A percentile compares a stretch with the other conserved stretches of the same genome.
Evolutionary conservation across 2,797 vertebrate genomes (phyloP).

Genomic region (Sebastes ruberrimus): DNA sequence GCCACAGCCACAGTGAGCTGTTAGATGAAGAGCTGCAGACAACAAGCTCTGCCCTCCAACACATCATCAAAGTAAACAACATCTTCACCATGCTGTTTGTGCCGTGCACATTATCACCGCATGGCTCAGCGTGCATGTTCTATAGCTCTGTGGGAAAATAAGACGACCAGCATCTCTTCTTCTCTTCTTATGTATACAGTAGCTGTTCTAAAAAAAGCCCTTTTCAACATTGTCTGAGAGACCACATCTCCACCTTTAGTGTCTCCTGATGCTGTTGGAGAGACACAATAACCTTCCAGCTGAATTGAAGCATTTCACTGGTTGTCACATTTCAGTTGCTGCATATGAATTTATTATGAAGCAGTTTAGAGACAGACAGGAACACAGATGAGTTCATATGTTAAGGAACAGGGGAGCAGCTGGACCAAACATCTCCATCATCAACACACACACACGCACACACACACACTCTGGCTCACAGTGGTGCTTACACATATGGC

Average conservation of each 20-base stretch:
- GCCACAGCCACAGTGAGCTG: neutral
- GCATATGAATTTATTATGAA: slow-evolving; percentile 35
- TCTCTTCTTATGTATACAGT: neutral
- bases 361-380: slow-evolving; percentile 7
- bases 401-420: slow-evolving; percentile 24
- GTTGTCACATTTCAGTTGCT: neutral
- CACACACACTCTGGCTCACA: neutral
- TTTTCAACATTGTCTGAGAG: neutral
- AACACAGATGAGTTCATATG: slow-evolving; percentile 8
- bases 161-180: neutral
- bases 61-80: neutral
- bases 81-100: neutral
- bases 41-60: neutral
- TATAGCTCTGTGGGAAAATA: neutral
- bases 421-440: neutral
- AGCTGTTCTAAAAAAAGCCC: neutral
- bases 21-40: neutral
- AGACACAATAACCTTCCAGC: neutral
- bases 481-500: slow-evolving; percentile 9
- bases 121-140: neutral
- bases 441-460: neutral
- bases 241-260: neutral
- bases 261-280: neutral
- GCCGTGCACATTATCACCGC: neutral
- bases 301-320: neutral